Percentiles rank a stretch among this genome's conserved stretches.
Conservation (phyloP, 2,888 invertebrate species). For the Plebejus argus region DNA sequence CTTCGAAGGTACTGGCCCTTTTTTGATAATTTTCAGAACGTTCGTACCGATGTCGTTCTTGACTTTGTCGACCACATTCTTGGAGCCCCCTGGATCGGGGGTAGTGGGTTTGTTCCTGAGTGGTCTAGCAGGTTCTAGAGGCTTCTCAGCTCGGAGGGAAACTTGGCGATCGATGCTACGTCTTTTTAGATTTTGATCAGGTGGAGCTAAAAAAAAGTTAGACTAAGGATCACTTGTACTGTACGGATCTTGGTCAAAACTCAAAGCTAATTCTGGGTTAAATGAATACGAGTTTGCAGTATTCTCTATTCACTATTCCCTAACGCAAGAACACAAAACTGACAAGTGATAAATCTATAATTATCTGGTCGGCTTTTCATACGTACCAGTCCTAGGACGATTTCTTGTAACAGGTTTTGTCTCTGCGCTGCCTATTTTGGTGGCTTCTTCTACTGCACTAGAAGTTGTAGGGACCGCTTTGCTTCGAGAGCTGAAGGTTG, state of each 20-base stretch:
- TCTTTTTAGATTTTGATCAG: slow-evolving; percentile 54
- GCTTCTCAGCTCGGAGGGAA: slow-evolving; percentile 55
- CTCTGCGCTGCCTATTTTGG: slow-evolving; percentile 78
- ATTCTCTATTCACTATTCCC: too few relatives aligned
- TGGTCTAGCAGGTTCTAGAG: slow-evolving; percentile 59
- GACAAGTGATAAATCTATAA: not conserved
- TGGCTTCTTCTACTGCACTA: slow-evolving; percentile 57
- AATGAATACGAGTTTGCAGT: too few relatives aligned
- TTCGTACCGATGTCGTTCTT: slow-evolving; percentile 59
- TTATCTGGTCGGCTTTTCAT: slow-evolving; percentile 12
- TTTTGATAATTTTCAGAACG: slow-evolving; percentile 69
- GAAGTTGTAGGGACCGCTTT: slow-evolving; percentile 67
- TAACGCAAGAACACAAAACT: not conserved
- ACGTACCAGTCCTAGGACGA: slow-evolving; percentile 70
- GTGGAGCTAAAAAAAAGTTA: slow-evolving; percentile 36
- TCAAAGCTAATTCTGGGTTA: too few relatives aligned
- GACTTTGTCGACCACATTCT: slow-evolving; percentile 45
- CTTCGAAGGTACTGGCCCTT: slow-evolving; percentile 56
- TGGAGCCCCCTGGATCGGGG: slow-evolving; percentile 56
- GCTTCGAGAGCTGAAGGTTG: slow-evolving; percentile 73
- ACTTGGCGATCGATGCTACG: slow-evolving; percentile 52
- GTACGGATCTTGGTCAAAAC: too few relatives aligned
- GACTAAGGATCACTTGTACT: too few relatives aligned
- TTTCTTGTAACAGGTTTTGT: slow-evolving; percentile 75
- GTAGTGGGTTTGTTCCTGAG: slow-evolving; percentile 54